Percentiles rank a stretch among this genome's conserved stretches.
Conservation (phyloP, 1,140 invertebrate species). For the Drosophila miranda region DNA sequence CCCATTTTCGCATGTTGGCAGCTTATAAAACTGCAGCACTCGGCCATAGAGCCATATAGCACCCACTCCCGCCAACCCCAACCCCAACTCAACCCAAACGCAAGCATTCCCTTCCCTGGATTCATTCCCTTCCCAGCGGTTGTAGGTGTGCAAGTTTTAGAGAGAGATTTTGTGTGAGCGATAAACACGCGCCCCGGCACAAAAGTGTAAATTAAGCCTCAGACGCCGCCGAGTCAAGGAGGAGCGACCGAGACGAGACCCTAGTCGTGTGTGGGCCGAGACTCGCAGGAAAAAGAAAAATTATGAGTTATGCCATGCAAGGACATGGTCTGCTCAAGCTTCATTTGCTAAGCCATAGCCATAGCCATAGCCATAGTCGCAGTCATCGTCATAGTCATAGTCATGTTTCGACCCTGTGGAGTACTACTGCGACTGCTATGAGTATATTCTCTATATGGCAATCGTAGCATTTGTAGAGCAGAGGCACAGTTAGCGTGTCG, state of each 20-base stretch:
- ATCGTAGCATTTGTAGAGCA: conserved; percentile 61
- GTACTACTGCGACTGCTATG: no score
- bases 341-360: conserved; percentile 72
- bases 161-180: conserved; percentile 74
- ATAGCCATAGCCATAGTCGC: conserved; percentile 16
- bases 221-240: conserved; percentile 40
- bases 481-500: conserved; percentile 76
- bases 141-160: conserved; percentile 56
- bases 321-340: conserved; percentile 67
- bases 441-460: conserved; percentile 2
- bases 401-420: conserved; percentile 6
- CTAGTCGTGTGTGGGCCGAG: conserved; percentile 66
- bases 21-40: conserved; percentile 76
- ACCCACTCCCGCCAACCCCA: conserved; percentile 34
- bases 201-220: conserved; percentile 79
- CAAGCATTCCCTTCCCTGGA: not conserved
- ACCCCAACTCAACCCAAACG: conserved; percentile 1
- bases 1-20: conserved; percentile 81
- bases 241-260: conserved; percentile 20
- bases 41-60: conserved; percentile 49
- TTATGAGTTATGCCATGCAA: conserved; percentile 78
- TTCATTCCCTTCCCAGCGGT: conserved; percentile 15
- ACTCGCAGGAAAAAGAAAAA: conserved; percentile 48
- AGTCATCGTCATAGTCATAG: conserved; percentile 22
- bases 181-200: conserved; percentile 77